phyloP scores from a whole-genome alignment of 2,113 vertebrate species.

The Hydrolagus affinis region DNA sequence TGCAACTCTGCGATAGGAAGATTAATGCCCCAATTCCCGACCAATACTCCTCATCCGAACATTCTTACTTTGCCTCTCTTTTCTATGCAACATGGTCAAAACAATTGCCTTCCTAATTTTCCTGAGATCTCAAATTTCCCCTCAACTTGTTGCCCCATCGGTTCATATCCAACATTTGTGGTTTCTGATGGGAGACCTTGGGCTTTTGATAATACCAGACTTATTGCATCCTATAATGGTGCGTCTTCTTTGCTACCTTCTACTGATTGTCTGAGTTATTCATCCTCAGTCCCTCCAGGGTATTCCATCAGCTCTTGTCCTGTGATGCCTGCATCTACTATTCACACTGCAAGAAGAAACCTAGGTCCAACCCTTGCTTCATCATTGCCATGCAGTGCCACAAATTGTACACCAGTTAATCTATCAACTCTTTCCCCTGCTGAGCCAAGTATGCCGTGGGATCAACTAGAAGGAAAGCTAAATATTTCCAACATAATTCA shows the following conservation, averaged over 20 bases:
- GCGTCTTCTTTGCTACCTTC: not conserved
- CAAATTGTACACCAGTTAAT: not conserved
- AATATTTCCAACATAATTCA: not conserved
- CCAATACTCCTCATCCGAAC: not conserved
- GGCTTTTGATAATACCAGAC: not conserved
- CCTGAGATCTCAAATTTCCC: slow-evolving; percentile 1
- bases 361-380: not conserved
- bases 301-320: not conserved
- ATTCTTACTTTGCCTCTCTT: not conserved
- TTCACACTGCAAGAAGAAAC: not conserved
- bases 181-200: not conserved
- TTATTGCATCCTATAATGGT: not conserved
- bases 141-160: not conserved
- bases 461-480: not conserved
- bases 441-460: not conserved
- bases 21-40: slow-evolving; percentile 10
- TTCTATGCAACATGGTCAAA: not conserved
- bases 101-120: not conserved
- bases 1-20: not conserved
- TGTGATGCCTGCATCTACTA: not conserved
- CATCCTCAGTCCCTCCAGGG: not conserved
- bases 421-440: not conserved
- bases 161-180: not conserved
- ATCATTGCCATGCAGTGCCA: not conserved
- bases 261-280: not conserved